Conservation (phyloP, 2,888 invertebrate species). For the Micoletzkya japonica region DNA sequence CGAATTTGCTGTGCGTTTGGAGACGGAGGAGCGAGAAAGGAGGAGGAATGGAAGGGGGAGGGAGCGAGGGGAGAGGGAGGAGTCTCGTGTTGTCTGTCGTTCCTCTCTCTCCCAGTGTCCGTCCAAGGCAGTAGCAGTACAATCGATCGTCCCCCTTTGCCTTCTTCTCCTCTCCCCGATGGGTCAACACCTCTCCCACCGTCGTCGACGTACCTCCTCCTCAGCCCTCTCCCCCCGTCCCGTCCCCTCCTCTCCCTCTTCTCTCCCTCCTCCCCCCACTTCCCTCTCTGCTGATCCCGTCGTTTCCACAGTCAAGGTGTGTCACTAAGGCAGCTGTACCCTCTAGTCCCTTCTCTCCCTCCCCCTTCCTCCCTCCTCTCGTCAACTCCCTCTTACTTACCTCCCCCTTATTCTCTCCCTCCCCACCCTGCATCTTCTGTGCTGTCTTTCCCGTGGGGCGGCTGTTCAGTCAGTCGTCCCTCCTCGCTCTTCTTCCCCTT, state of each 20-base stretch:
- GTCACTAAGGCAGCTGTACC: neutral
- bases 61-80: neutral
- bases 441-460: neutral
- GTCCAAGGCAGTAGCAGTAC: neutral
- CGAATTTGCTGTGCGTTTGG: neutral
- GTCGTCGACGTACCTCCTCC: slow-evolving; percentile 16
- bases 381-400: too few species aligned
- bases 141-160: neutral
- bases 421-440: too few species aligned
- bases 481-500: neutral
- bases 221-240: neutral
- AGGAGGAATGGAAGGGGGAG: neutral
- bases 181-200: slow-evolving; percentile 25
- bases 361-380: too few species aligned
- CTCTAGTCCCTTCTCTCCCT: neutral
- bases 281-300: neutral
- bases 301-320: neutral
- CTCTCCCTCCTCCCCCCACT: neutral
- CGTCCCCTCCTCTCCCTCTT: neutral
- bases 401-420: too few species aligned
- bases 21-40: neutral
- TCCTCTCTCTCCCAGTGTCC: slow-evolving; percentile 12
- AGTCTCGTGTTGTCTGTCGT: neutral
- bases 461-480: neutral
- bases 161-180: neutral